These are phyloP conservation scores for Synanthedon andrenaeformis DNA, from an alignment of 2,888 invertebrate species.

Conservation along the genomic window DNA sequence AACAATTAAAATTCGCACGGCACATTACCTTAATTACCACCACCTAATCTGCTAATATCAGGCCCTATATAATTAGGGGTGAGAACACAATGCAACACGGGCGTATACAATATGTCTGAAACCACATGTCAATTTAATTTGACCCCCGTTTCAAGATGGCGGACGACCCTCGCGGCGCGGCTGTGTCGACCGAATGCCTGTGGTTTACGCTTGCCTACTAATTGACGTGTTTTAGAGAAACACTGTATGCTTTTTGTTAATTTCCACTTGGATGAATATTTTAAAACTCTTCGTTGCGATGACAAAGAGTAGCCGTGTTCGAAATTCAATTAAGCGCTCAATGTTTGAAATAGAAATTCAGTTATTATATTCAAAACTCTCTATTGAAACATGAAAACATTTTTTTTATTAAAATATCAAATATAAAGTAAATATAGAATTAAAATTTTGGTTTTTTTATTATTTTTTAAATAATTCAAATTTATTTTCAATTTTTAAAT, in stretches of 20 bases:
- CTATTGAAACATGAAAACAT: too few species aligned
- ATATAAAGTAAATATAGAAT: too few species aligned
- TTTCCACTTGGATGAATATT: slow-evolving; percentile 1
- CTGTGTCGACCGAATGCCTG: slow-evolving; percentile 46
- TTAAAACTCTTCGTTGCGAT: not conserved
- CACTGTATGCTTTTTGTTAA: slow-evolving; percentile 40
- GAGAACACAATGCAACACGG: slow-evolving; percentile 55
- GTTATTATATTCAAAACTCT: too few species aligned
- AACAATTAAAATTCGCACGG: slow-evolving; percentile 38
- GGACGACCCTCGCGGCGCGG: slow-evolving; percentile 37
- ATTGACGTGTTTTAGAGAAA: slow-evolving; percentile 58
- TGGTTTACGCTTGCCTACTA: slow-evolving; percentile 50
- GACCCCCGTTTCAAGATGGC: slow-evolving; percentile 65
- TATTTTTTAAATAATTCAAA: too few species aligned
- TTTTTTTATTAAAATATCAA: too few species aligned
- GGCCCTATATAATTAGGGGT: slow-evolving; percentile 63
- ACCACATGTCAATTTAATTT: slow-evolving; percentile 69
- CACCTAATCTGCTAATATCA: slow-evolving; percentile 53
- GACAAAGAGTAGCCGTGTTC: not conserved
- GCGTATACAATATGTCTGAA: slow-evolving; percentile 58
- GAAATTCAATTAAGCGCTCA: too few species aligned
- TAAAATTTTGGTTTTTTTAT: too few species aligned
- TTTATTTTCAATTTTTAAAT: too few species aligned
- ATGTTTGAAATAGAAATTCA: too few species aligned
- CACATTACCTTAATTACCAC: slow-evolving; percentile 54